phyloP scores from a whole-genome alignment of 2,888 invertebrate species.

The Cryptus viduatorius region DNA sequence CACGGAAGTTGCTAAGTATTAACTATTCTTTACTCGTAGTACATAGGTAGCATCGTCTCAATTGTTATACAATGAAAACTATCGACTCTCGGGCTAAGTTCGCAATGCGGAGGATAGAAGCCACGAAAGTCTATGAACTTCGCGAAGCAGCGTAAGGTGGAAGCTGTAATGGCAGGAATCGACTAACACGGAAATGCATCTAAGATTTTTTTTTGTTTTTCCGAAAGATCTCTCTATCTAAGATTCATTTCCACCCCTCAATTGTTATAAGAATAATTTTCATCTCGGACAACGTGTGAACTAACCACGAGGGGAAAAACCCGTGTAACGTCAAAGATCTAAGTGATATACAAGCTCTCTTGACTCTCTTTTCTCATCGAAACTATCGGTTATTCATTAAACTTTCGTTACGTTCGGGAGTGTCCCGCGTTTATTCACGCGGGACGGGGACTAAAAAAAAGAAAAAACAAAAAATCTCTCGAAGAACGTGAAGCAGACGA shows the following conservation, averaged over 20 bases:
- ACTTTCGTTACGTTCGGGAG: constrained; percentile 69
- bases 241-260: constrained; percentile 1
- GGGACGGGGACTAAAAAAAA: constrained; percentile 45
- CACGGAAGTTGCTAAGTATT: constrained; percentile 61
- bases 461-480: constrained; percentile 18
- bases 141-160: constrained; percentile 47
- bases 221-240: constrained; percentile 48
- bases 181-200: constrained; percentile 53
- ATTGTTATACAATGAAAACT: not conserved
- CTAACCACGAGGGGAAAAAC: constrained; percentile 14
- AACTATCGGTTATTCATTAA: constrained; percentile 59
- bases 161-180: constrained; percentile 66
- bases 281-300: constrained; percentile 40
- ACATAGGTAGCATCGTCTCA: not conserved
- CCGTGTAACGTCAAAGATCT: constrained; percentile 38
- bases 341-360: constrained; percentile 56
- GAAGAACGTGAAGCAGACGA: constrained; percentile 29
- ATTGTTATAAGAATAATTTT: constrained; percentile 67
- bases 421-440: constrained; percentile 50
- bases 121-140: constrained; percentile 28
- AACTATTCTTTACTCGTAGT: not conserved
- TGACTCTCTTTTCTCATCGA: constrained; percentile 37
- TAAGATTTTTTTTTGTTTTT: constrained; percentile 7
- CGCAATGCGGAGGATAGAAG: not conserved
- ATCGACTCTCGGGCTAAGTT: not conserved